Evolutionary conservation across 2,113 vertebrate genomes (phyloP).

Genomic region (Poeciliopsis occidentalis): DNA sequence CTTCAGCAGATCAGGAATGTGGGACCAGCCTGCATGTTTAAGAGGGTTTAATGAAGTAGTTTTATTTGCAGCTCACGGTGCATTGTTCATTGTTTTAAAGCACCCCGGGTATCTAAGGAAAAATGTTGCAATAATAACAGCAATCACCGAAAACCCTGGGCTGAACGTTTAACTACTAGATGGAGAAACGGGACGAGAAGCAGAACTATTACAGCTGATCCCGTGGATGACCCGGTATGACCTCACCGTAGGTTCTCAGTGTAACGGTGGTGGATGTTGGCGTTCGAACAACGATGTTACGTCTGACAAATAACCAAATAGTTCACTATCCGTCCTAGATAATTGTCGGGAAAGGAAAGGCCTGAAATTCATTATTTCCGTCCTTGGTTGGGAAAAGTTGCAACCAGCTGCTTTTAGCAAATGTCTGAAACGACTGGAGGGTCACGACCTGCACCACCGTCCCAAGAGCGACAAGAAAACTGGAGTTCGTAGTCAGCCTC

Average conservation of each 20-base stretch:
- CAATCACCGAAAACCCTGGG: background rate
- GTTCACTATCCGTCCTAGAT: too few species aligned
- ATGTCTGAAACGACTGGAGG: background rate
- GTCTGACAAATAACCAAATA: too few species aligned
- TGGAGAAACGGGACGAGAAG: too few species aligned
- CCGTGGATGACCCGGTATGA: too few species aligned
- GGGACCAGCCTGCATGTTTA: constrained; percentile 11
- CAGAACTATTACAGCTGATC: too few species aligned
- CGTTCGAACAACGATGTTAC: background rate
- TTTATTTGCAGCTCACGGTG: background rate
- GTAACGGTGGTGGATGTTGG: too few species aligned
- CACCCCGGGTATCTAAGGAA: too few species aligned
- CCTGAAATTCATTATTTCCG: background rate
- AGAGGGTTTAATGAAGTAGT: constrained; percentile 4
- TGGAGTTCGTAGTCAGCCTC: background rate
- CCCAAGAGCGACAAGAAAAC: background rate
- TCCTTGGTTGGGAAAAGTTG: background rate
- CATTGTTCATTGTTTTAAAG: too few species aligned
- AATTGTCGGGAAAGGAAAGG: background rate
- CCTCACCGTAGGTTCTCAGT: too few species aligned
- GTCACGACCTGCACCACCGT: background rate
- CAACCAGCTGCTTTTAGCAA: background rate
- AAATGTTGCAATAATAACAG: too few species aligned
- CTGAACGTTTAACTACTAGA: too few species aligned
- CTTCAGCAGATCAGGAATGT: background rate